Conservation (phyloP, 2,888 invertebrate genomes). For the Pandemis corylana region DNA sequence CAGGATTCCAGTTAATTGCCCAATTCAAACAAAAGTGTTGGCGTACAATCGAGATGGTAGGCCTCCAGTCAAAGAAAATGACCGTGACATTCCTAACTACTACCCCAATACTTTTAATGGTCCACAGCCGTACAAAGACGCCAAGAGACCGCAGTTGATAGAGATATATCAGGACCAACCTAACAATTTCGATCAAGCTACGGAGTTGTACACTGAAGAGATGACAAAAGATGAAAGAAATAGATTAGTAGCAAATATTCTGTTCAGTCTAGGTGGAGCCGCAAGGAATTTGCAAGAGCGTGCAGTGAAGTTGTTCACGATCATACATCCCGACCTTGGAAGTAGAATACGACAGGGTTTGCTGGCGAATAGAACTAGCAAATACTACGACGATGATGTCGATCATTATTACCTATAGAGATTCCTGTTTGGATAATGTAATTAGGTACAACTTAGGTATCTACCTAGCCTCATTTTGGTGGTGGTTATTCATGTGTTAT, state of each 20-base stretch:
- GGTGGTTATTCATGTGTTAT: slow-evolving; percentile 7
- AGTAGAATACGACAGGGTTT: slow-evolving; percentile 85
- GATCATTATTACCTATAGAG: slow-evolving; percentile 4
- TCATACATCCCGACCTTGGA: slow-evolving; percentile 90
- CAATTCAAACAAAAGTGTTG: slow-evolving; percentile 86
- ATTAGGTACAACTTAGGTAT: no score
- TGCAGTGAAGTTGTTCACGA: slow-evolving; percentile 89
- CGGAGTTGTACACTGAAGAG: slow-evolving; percentile 90
- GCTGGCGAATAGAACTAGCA: slow-evolving; percentile 26
- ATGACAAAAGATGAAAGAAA: slow-evolving; percentile 89
- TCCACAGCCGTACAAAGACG: slow-evolving; percentile 87
- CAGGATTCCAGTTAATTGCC: slow-evolving; percentile 97
- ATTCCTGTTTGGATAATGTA: no score
- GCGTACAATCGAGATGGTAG: slow-evolving; percentile 95
- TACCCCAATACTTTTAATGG: slow-evolving; percentile 97
- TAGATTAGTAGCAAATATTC: slow-evolving; percentile 92
- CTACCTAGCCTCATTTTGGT: slow-evolving; percentile 1
- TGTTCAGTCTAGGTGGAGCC: slow-evolving; percentile 89
- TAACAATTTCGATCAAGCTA: slow-evolving; percentile 94
- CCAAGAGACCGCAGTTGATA: slow-evolving; percentile 78
- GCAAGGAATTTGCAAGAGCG: slow-evolving; percentile 92
- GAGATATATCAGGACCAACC: slow-evolving; percentile 89
- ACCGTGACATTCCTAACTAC: slow-evolving; percentile 95
- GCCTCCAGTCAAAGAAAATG: slow-evolving; percentile 90
- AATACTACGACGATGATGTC: slow-evolving; percentile 28